These are phyloP conservation scores for Brachionus rotundiformis DNA, from an alignment of 1,140 invertebrate species.

Conservation along the genomic window DNA sequence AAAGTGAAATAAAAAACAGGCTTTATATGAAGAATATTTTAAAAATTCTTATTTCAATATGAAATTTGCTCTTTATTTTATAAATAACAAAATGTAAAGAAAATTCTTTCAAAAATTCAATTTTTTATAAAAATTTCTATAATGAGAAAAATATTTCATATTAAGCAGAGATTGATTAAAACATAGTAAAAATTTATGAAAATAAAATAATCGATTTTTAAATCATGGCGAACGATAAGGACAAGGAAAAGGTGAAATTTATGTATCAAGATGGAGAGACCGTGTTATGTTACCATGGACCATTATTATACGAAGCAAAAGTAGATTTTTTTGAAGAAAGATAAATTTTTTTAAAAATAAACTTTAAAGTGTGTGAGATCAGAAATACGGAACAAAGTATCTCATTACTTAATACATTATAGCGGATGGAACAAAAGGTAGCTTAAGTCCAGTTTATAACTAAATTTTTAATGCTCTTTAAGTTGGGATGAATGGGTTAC, in stretches of 20 bases:
- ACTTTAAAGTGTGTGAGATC: constrained; percentile 23
- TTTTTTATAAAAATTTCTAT: neutral
- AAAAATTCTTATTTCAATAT: no score
- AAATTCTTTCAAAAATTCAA: neutral
- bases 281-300: constrained; percentile 49
- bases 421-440: constrained; percentile 49
- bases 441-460: neutral
- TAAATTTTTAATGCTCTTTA: neutral
- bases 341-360: neutral
- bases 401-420: constrained; percentile 49
- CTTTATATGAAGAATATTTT: no score
- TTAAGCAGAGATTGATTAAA: neutral
- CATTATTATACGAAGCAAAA: constrained; percentile 49
- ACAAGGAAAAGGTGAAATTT: constrained; percentile 42
- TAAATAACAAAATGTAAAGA: neutral
- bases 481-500: constrained; percentile 50
- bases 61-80: no score
- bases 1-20: no score
- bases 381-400: constrained; percentile 10
- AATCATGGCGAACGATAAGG: neutral
- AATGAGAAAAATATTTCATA: neutral
- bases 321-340: neutral
- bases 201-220: neutral
- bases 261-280: constrained; percentile 49
- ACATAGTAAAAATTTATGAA: neutral